A percentile compares a stretch with the other conserved stretches of the same genome.
These are phyloP conservation scores for Lathronympha strigana DNA, from an alignment of 2,888 invertebrate species.

Conservation along the genomic window DNA sequence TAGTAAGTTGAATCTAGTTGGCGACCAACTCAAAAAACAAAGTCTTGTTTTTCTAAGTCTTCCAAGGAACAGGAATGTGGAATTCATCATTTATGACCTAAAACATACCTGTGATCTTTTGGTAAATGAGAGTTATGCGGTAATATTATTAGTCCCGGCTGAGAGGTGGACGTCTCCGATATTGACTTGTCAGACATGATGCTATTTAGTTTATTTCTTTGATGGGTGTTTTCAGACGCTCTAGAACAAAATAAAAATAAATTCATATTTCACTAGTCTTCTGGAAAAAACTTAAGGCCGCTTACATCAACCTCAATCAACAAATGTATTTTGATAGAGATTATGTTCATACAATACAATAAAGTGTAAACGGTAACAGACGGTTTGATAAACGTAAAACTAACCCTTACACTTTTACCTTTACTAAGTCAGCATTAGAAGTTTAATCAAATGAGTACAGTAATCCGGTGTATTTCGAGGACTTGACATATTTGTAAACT, in stretches of 20 bases:
- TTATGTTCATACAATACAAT: background rate
- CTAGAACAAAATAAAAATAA: constrained; percentile 49
- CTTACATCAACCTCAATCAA: too few relatives aligned
- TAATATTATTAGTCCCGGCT: constrained; percentile 73
- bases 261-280: background rate
- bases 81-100: background rate
- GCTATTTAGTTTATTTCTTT: constrained; percentile 67
- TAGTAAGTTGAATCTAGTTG: too few relatives aligned
- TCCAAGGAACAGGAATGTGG: too few relatives aligned
- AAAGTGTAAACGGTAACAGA: too few relatives aligned
- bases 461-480: background rate
- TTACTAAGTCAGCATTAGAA: background rate
- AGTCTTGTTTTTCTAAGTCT: too few relatives aligned
- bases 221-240: constrained; percentile 59
- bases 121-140: constrained; percentile 73
- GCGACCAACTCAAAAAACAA: too few relatives aligned
- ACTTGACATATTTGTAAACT: background rate
- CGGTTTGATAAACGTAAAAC: too few relatives aligned
- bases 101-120: constrained; percentile 68
- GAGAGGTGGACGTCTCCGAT: constrained; percentile 63
- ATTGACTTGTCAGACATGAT: constrained; percentile 67
- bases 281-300: background rate
- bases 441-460: too few relatives aligned
- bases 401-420: too few relatives aligned
- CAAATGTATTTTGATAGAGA: too few relatives aligned